Base-by-base conservation (phyloP, 2,888 invertebrate genomes). In the Lasioglossum vierecki region DNA sequence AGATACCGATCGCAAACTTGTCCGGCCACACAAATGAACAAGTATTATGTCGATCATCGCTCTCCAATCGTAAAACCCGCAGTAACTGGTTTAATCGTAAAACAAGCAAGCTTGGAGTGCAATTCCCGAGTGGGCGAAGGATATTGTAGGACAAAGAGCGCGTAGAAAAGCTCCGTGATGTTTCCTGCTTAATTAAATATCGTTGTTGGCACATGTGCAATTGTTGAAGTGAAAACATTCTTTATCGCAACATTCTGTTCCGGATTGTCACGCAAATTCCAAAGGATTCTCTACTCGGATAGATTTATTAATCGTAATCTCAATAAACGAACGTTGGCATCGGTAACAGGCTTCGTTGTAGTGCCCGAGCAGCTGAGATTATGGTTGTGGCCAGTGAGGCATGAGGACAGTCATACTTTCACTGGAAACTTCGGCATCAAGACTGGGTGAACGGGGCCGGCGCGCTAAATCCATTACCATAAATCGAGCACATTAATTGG, bases 401-500 rank as follows among this genome's bases (percentile, higher is more conserved):
- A 57, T 2, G 35, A n/a, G 60, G 13, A 46, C 74, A 15, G 22
- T n/a, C 53, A 26, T 30, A 83, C 84, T 84, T 85, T 84, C 85
- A 81, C 85, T 81, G n/a, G 35, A 44, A 63, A 76, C 53, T 73
- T 66, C 11, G 26, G 15, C 35, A 9, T 13, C 22, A 9, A n/a
- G 66, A 70, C 53, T 35, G 46, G 66, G 57, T 73, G 44, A 49
- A 30, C 30, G 46, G 30, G 63, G 41, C 46, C 30, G 60, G 9
- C 70, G 22, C 46, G 30, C 22, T 46, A 73, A 76, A 76, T 46
- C 26, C 22, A 76, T 80, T 76, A 80, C 2, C 74, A 53, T 66
- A 60, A 71, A 80, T 80, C 73, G 73, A 44, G 39, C 15, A 30
- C n/a, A 53, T 74, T 76, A 84, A 84, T 60, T n/a, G 46, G 75